Conservation (phyloP, 2,797 vertebrate species). For the Crypturellus tataupa region DNA sequence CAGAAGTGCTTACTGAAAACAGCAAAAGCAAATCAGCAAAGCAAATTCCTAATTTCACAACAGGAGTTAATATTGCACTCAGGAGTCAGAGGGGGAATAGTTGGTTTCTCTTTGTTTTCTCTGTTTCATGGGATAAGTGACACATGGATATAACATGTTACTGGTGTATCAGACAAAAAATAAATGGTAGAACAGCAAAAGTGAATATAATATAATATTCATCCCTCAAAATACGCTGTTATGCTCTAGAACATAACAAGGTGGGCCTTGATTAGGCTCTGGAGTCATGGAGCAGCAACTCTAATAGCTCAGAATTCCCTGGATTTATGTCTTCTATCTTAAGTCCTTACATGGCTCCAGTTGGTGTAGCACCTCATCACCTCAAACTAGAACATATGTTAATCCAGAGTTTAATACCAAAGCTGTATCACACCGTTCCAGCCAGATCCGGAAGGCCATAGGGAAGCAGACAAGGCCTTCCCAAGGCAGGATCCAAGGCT, state of each 20-base stretch:
- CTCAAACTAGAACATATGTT: background rate
- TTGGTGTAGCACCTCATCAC: background rate
- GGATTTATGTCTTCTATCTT: background rate
- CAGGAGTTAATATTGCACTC: background rate
- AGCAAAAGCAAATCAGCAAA: conserved; percentile 7
- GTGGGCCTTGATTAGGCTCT: background rate
- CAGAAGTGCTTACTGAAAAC: background rate
- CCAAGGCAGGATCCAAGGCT: background rate
- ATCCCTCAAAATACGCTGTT: background rate
- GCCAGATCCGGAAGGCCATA: background rate
- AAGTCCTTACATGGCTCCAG: background rate
- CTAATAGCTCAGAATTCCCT: background rate
- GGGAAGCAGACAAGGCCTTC: background rate
- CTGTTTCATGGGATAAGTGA: background rate
- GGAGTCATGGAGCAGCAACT: background rate
- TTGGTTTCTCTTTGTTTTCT: background rate
- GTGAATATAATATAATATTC: background rate
- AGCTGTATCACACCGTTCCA: background rate
- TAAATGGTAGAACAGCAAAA: background rate
- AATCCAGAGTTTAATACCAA: background rate
- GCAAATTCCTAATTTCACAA: background rate
- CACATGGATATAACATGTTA: background rate
- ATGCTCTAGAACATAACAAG: background rate
- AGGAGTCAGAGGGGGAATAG: background rate
- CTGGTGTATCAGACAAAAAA: background rate